Evolutionary conservation across 2,888 invertebrate species (phyloP), one percentile per base, ranked within the genome.

Genomic region (Clivina fossor): DNA sequence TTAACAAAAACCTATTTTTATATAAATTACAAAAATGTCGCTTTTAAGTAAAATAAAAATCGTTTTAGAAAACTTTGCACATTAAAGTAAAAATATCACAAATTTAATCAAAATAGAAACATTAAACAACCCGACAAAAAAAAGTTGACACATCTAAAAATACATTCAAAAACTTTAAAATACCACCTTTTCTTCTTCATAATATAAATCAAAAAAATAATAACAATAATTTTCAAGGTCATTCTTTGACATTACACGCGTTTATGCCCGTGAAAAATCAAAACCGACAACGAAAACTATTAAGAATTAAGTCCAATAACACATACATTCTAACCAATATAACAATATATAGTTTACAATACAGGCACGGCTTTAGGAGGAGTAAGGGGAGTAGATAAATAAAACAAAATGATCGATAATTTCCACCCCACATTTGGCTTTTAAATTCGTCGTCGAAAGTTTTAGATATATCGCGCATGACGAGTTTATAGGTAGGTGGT

Each of bases 401-500:
- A 56, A 56, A 50, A 40, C 51, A 51, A 58, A 58, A 58, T 56
- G 57, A 60, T 60, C 60, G 60, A 60, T 60, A 60, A 24, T n/a
- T 33, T 56, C 55, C 55, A 57, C 41, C 55, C 49, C 58, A 19
- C n/a, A n/a, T n/a, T n/a, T n/a, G n/a, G n/a, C 50, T 38, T 53
- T 43, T 32, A 41, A 43, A 41, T 53, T 24, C 16, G 22, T 33
- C 33, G 30, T 50, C 50, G 40, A 38, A 19, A 15, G 15, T 22
- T 37, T 22, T 18, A 16, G 19, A 43, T n/a, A n/a, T n/a, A n/a
- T 15, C 19, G 51, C 44, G 53, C 44, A 44, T 53, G 44, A 37
- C 53, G 26, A n/a, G n/a, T n/a, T n/a, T n/a, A n/a, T n/a, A n/a
- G n/a, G n/a, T n/a, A n/a, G n/a, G 22, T n/a, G 44, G 53, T 35